Base-by-base conservation (phyloP, 2,797 vertebrate species). In the Liparis tanakae region DNA sequence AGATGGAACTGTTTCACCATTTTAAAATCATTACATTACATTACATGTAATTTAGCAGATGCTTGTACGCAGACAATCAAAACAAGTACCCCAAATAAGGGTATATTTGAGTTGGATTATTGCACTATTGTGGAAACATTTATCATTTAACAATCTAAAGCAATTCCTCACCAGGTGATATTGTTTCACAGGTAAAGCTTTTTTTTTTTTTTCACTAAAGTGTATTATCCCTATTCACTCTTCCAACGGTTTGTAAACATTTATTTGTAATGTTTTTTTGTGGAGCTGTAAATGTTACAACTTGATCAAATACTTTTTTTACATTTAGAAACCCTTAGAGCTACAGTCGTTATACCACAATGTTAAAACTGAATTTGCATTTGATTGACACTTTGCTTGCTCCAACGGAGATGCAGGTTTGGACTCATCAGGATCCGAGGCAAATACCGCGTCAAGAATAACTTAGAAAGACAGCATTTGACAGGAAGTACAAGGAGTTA, bases 1-100 rank as follows among this genome's bases (percentile, higher is more conserved):
- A 91, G 91, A 90, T 86, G 83, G 82, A 59, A 22, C 59, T 79
- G 59, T 80, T 85, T 18, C 22, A 83, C 69, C 73, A 67, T 69
- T 75, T 81, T 78, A 22, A 17, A 57, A 30, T 30, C 25, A 30
- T 30, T 30, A 30, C 25, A 30, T 30, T 30, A 30, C 25, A 30
- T 30, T 30, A 30, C 25, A 30, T 30, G 25, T 30, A 30, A 30
- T 30, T 30, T 30, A 30, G 25, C 25, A 30, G 25, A 30, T 2
- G 25, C 25, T 30, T 30, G 25, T 30, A 30, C 4, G 25, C 25
- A 30, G 4, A 30, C 25, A 30, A 60, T 5, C 10, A 46, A 9
- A 22, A 17, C n/a, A 43, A 20, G 3, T 10, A 1, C 4, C 1
- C 6, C 10, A 5, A 6, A 1, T 30, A 30, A 30, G 25, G 14